Evolutionary conservation across 1,140 invertebrate species (phyloP).

Genomic region (Drosophila simulans): DNA sequence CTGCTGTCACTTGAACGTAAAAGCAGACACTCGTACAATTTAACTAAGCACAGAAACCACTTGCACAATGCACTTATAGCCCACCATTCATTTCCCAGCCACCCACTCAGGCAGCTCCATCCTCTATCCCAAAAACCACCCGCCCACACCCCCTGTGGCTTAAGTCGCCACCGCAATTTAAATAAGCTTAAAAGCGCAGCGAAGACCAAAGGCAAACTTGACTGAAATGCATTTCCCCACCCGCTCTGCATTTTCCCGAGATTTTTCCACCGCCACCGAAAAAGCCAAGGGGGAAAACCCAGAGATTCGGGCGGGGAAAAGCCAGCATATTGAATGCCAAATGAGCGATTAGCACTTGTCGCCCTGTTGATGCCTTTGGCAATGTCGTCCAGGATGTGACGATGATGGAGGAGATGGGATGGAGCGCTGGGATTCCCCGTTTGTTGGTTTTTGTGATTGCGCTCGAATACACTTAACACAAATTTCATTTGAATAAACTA

Average conservation of each 20-base stretch:
- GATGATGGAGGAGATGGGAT: constrained; percentile 23
- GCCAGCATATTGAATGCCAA: constrained; percentile 66
- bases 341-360: constrained; percentile 72
- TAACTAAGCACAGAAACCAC: constrained; percentile 41
- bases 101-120: neutral
- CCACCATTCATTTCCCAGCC: constrained; percentile 20
- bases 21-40: constrained; percentile 31
- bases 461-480: constrained; percentile 51
- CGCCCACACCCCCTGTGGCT: constrained; percentile 5
- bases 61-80: constrained; percentile 38
- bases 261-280: neutral
- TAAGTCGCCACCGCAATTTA: constrained; percentile 48
- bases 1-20: constrained; percentile 12
- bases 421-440: neutral
- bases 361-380: constrained; percentile 31
- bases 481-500: constrained; percentile 64
- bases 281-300: neutral
- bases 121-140: neutral
- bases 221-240: constrained; percentile 49
- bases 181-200: constrained; percentile 70
- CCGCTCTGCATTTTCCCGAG: no score
- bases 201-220: constrained; percentile 66
- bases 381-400: constrained; percentile 35
- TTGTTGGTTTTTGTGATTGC: constrained; percentile 51
- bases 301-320: constrained; percentile 1